Evolutionary conservation across 2,888 invertebrate genomes (phyloP), one percentile per base, ranked within the genome.

Genomic region (Drosophila kokeensis): DNA sequence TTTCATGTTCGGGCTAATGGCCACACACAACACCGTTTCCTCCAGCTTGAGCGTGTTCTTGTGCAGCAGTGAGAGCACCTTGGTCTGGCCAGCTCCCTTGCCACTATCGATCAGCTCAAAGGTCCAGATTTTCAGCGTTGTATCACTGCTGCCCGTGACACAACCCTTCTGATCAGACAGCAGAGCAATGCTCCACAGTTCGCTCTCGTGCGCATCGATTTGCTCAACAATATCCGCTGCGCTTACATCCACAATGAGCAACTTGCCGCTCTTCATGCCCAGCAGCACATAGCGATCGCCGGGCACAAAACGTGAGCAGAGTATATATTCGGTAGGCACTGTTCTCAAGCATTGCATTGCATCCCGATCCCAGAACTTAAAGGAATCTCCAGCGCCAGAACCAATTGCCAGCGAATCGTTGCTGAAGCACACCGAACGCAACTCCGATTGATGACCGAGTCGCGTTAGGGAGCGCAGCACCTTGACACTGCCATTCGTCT

Each of bases 51-150:
- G 93, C 0, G 97, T 97, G 79, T 96, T 95, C 36, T 95, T 95
- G 89, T 98, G 98, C 2, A 97, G 93, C 27, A 97, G 92, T 0
- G 97, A 97, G 4, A 97, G 93, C 2, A 97, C 96, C 93, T 95
- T 94, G 11, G 89, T 89, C 40, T 79, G 50, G 1, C 95, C 95
- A 1, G 94, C 72, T 1, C 54, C 73, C 13, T 79, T 95, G 4
- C 95, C 93, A 80, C 96, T 96, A 18, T 95, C 94, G 49, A 98
- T 95, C 18, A 98, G 94, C 92, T 98, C 98, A 92, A 98, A 99
- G 67, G 96, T 96, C 99, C 99, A 99, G 86, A 99, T 96, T 93
- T 98, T 98, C 0, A 99, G 96, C 0, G 96, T 96, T 76, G 96
- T 96, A 92, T 99, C 99, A 1, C 96, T 96, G 64, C 98, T 96